These are phyloP conservation scores for Rhabdomys dilectus DNA, from an alignment of 2,113 vertebrate species.

Conservation along the genomic window DNA sequence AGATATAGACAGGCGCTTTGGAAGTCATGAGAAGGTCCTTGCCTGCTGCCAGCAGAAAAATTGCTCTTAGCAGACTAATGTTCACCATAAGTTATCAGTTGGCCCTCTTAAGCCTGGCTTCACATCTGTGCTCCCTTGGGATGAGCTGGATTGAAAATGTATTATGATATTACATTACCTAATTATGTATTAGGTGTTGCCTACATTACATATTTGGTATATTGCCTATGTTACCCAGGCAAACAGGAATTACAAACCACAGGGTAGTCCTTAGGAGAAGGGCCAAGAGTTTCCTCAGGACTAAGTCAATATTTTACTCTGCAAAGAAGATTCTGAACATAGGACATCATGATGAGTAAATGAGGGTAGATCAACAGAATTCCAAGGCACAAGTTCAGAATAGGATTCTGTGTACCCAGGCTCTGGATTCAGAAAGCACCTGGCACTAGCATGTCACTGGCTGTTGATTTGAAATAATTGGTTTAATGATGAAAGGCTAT, in stretches of 20 bases:
- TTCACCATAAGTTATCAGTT: neutral
- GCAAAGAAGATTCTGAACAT: neutral
- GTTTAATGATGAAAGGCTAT: conserved; percentile 30
- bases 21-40: neutral
- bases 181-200: too few relatives aligned
- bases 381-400: neutral
- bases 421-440: neutral
- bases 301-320: neutral
- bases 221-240: neutral
- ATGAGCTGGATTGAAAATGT: too few relatives aligned
- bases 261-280: neutral
- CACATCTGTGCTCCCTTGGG: neutral
- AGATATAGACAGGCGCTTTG: neutral
- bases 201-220: neutral
- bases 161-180: too few relatives aligned
- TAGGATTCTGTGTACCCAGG: neutral
- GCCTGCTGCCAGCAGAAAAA: neutral
- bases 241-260: neutral
- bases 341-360: neutral
- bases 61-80: neutral
- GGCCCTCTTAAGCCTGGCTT: neutral
- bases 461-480: neutral
- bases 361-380: neutral
- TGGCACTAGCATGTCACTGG: neutral
- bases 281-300: neutral